Evolutionary conservation across 1,140 invertebrate species (phyloP), one percentile per base, ranked within the genome.

Genomic region (Drosophila paulistorum): DNA sequence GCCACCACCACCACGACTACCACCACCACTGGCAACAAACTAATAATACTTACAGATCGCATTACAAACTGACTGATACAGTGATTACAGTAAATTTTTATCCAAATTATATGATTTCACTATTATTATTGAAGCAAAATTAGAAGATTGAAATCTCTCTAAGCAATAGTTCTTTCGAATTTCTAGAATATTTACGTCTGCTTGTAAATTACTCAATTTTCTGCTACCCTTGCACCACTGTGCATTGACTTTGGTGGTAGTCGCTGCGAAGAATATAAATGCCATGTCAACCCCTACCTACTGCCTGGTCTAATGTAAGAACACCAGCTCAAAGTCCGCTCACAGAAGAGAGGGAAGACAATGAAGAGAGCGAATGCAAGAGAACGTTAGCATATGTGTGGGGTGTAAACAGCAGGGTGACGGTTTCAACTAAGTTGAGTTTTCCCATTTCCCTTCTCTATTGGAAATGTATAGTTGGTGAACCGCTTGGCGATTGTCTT

Each of bases 31-130:
- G 39, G 14, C 63, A 61, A 30, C 33, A 57, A 26, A 70, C 39
- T n/a, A 39, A 39, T 11, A 39, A 62, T 14, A 42, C 14, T 35
- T 17, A 59, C 14, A 68, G 59, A 45, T 71, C 67, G 59, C 55
- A 23, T 68, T 51, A 51, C 39, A 42, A 11, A 7, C 45, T 23
- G 10, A 23, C 45, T 23, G 17, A 9, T 9, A 51, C 45, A 51
- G 45, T 51, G 45, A 2, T 7, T 14, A 2, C 14, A 45, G n/a
- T 7, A n/a, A 30, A 23, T 26, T 26, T 26, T 3, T 26, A 26
- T 26, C 23, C 23, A 26, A 26, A 26, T 23, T 23, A 23, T 1
- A 23, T 23, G 20, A 23, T 23, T 23, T 23, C 20, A 23, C 2
- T 23, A 23, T 23, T 23, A 23, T 23, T 23, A 23, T 23, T 23